Percentiles rank a stretch among this genome's conserved stretches.
Evolutionary conservation across 2,888 invertebrate species (phyloP).

Genomic region (Noctua janthina): DNA sequence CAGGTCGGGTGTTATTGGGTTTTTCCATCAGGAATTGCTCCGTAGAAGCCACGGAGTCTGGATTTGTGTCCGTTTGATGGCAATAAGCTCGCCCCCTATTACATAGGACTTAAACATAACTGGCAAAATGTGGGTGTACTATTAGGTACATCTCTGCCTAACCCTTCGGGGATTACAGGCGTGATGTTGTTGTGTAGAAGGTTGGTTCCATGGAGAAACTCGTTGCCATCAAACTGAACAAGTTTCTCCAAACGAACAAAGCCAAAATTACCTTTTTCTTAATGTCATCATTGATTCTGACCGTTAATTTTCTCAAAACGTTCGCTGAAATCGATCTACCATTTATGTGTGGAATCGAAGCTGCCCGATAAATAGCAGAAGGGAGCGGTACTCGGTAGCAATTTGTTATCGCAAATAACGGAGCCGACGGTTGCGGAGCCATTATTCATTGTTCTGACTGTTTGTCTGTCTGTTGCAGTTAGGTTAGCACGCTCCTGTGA

Average conservation of each 20-base stretch:
- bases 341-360: constrained; percentile 28
- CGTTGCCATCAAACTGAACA: too few relatives aligned
- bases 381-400: constrained; percentile 55
- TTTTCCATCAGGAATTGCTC: too few relatives aligned
- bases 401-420: constrained; percentile 74
- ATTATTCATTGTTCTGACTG: constrained; percentile 80
- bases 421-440: constrained; percentile 72
- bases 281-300: background rate
- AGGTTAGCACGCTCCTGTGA: background rate
- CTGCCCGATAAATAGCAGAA: constrained; percentile 19
- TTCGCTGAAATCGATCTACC: constrained; percentile 4
- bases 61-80: too few relatives aligned
- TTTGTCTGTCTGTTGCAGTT: constrained; percentile 41
- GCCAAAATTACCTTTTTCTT: background rate
- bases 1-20: too few relatives aligned
- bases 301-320: constrained; percentile 20
- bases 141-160: too few relatives aligned
- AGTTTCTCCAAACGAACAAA: background rate
- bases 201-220: too few relatives aligned
- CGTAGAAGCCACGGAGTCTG: too few relatives aligned
- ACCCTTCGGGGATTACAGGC: too few relatives aligned
- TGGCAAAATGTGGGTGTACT: too few relatives aligned
- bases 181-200: too few relatives aligned
- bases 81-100: too few relatives aligned
- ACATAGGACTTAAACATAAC: too few relatives aligned